Percentiles rank a stretch among this genome's conserved stretches.
Conservation (phyloP, 2,888 invertebrate species). For the Nephrotoma appendiculata region DNA sequence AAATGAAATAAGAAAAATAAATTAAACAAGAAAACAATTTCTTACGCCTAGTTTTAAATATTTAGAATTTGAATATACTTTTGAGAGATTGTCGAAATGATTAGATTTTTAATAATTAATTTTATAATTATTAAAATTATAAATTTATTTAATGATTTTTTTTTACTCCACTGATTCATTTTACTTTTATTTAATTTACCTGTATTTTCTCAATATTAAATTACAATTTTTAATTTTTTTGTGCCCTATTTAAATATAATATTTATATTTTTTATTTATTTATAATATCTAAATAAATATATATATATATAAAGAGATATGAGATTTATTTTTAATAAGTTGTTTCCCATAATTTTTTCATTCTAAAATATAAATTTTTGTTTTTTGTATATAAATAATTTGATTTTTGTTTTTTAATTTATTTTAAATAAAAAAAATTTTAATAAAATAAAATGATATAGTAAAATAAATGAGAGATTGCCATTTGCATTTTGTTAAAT, state of each 20-base stretch:
- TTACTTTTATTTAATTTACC: not conserved
- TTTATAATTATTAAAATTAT: not conserved
- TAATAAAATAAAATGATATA: not conserved
- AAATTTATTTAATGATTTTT: not conserved
- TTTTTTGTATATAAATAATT: conserved; percentile 3
- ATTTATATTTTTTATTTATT: not conserved
- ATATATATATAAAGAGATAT: not conserved
- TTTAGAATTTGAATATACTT: not conserved
- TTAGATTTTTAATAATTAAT: not conserved
- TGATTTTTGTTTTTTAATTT: not conserved
- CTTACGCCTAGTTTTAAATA: not conserved
- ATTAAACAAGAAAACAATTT: not conserved
- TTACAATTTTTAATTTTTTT: conserved; percentile 4
- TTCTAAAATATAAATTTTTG: conserved; percentile 4
- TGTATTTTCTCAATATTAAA: not conserved
- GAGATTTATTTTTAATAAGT: not conserved
- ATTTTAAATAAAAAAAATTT: not conserved
- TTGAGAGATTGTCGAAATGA: not conserved
- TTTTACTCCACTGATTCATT: not conserved
- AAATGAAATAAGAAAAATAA: not conserved
- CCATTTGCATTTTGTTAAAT: conserved; percentile 3
- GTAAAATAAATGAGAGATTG: conserved; percentile 4
- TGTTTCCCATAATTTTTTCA: not conserved
- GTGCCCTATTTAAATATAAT: conserved; percentile 3
- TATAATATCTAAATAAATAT: not conserved